These are phyloP conservation scores for Smittia sp. DNA, from an alignment of 2,888 invertebrate species.

Conservation along the genomic window DNA sequence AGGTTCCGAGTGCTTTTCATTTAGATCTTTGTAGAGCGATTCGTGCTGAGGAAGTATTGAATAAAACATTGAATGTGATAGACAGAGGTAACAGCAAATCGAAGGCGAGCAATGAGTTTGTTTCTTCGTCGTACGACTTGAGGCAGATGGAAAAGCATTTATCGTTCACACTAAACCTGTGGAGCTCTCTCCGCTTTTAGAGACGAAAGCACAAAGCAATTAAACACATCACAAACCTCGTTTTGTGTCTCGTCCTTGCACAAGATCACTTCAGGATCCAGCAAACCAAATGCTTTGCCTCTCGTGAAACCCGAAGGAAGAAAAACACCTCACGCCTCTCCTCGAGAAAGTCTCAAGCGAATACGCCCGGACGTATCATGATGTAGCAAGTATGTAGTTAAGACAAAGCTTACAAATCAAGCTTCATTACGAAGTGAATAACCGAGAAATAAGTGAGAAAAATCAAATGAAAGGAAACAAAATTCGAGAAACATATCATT, in stretches of 20 bases:
- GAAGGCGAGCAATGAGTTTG: background rate
- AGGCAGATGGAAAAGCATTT: background rate
- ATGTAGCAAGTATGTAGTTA: background rate
- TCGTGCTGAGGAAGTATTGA: background rate
- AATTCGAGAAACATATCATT: slow-evolving; percentile 55
- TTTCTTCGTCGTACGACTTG: background rate
- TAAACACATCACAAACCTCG: background rate
- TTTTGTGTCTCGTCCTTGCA: background rate
- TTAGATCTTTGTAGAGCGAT: slow-evolving; percentile 1
- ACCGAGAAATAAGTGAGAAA: background rate
- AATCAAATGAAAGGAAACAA: slow-evolving; percentile 38
- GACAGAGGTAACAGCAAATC: background rate
- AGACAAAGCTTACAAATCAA: background rate
- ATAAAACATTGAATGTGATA: slow-evolving; percentile 24
- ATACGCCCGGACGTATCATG: background rate
- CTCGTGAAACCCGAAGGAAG: background rate
- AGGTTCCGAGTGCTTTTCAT: background rate
- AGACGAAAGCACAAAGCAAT: background rate
- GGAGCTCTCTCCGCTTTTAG: no score
- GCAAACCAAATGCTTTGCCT: background rate
- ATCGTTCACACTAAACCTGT: no score
- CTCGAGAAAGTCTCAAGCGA: background rate
- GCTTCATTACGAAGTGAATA: no score
- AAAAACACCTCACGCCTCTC: background rate
- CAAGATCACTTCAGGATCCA: background rate